phyloP scores from a whole-genome alignment of 2,113 vertebrate genomes.

The Echinops telfairi region DNA sequence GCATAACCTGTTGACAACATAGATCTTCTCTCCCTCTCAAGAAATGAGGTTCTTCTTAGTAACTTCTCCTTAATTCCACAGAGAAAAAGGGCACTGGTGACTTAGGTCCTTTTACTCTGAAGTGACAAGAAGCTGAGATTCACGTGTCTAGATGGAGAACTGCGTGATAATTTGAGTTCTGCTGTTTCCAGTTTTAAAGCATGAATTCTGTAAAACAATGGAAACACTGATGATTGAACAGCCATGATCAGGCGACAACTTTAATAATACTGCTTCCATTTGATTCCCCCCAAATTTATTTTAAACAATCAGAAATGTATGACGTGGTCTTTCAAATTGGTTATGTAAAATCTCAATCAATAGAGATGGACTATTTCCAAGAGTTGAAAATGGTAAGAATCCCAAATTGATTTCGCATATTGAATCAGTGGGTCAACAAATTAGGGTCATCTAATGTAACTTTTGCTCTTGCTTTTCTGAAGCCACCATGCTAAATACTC shows the following conservation, averaged over 20 bases:
- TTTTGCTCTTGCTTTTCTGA: constrained; percentile 32
- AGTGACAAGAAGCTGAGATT: background rate
- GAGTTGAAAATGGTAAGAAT: constrained; percentile 60
- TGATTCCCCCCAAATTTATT: background rate
- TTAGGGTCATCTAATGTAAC: constrained; percentile 39
- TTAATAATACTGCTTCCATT: constrained; percentile 16
- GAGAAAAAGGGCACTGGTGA: background rate
- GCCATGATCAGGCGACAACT: background rate
- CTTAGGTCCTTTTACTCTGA: constrained; percentile 27
- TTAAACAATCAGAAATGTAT: constrained; percentile 23
- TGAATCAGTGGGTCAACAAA: constrained; percentile 70
- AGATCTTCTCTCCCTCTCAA: constrained; percentile 32
- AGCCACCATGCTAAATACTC: background rate
- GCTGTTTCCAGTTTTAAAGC: background rate
- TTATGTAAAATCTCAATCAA: constrained; percentile 51
- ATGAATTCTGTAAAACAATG: background rate
- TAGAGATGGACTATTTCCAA: constrained; percentile 50
- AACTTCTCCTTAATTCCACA: background rate
- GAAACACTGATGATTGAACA: background rate
- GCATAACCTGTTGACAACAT: background rate
- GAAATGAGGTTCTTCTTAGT: constrained; percentile 39
- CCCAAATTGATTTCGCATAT: constrained; percentile 63
- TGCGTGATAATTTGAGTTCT: background rate
- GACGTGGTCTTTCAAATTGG: constrained; percentile 52
- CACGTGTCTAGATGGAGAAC: background rate